A percentile compares a stretch with the other conserved stretches of the same genome.
phyloP scores from a whole-genome alignment of 2,113 vertebrate species.

The Periophthalmodon schlosseri region DNA sequence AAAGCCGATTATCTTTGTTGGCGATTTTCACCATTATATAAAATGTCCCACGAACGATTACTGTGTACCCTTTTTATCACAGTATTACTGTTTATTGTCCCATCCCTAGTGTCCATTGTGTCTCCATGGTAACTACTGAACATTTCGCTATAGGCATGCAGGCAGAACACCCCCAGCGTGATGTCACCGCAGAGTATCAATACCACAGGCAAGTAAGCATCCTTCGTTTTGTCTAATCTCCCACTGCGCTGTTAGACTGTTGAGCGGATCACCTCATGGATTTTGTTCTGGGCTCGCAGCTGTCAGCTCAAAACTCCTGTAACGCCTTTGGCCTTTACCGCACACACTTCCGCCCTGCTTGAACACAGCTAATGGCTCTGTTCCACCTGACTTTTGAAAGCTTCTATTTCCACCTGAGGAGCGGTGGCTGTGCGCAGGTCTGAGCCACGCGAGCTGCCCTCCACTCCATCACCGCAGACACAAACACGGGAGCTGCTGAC shows the following conservation, averaged over 20 bases:
- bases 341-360: slow-evolving; percentile 1
- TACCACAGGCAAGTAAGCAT: background rate
- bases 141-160: no score
- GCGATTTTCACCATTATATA: no score
- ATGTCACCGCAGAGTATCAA: background rate
- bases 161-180: no score
- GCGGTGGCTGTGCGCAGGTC: slow-evolving; percentile 9
- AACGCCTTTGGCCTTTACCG: slow-evolving; percentile 16
- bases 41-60: no score
- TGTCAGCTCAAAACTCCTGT: slow-evolving; percentile 18
- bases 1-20: no score
- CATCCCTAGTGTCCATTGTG: no score
- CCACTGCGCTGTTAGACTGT: background rate
- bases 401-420: slow-evolving; percentile 25
- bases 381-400: slow-evolving; percentile 1
- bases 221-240: background rate
- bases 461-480: slow-evolving; percentile 59
- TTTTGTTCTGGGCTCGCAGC: slow-evolving; percentile 16
- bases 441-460: slow-evolving; percentile 8
- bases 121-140: no score
- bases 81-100: no score
- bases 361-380: slow-evolving; percentile 1
- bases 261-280: slow-evolving; percentile 7
- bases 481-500: slow-evolving; percentile 56
- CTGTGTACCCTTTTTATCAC: no score